Evolutionary conservation across 2,113 vertebrate genomes (phyloP).

Genomic region (Speoplatyrhinus poulsoni): DNA sequence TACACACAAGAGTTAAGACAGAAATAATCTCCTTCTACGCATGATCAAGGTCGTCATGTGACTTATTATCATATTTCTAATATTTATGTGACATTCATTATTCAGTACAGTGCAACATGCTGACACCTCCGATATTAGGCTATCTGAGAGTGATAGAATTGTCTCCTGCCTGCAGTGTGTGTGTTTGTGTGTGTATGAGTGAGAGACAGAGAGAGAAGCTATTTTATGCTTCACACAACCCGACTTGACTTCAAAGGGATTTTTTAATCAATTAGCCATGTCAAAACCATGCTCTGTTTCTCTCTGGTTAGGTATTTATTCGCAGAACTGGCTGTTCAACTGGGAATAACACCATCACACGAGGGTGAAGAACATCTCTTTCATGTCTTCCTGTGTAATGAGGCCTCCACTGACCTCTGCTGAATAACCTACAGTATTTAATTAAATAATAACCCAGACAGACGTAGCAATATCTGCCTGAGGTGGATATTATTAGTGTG

Average conservation of each 20-base stretch:
- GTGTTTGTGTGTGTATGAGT: not conserved
- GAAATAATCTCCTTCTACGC: conserved; percentile 3
- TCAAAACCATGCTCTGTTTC: not conserved
- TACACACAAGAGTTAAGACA: not conserved
- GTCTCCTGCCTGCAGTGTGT: conserved; percentile 23
- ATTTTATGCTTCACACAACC: conserved; percentile 28
- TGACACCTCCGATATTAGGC: conserved; percentile 14
- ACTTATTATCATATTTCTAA: conserved; percentile 15
- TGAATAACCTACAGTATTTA: too few species aligned
- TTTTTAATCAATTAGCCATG: conserved; percentile 37
- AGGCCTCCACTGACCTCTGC: too few species aligned
- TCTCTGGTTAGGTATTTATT: not conserved
- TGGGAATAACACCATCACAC: too few species aligned
- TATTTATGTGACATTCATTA: conserved; percentile 7
- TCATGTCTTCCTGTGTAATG: too few species aligned
- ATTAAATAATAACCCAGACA: too few species aligned
- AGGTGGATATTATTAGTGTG: not conserved
- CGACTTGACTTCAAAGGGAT: conserved; percentile 39
- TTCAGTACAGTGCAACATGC: conserved; percentile 11
- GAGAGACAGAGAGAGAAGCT: conserved; percentile 4
- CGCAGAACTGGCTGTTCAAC: not conserved
- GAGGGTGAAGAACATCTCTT: too few species aligned
- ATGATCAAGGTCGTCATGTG: conserved; percentile 7
- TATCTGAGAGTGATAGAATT: conserved; percentile 22
- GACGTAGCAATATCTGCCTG: not conserved